A percentile compares a stretch with the other conserved stretches of the same genome.
Conservation (phyloP, 2,113 vertebrate genomes). For the Sylvilagus bachmani region DNA sequence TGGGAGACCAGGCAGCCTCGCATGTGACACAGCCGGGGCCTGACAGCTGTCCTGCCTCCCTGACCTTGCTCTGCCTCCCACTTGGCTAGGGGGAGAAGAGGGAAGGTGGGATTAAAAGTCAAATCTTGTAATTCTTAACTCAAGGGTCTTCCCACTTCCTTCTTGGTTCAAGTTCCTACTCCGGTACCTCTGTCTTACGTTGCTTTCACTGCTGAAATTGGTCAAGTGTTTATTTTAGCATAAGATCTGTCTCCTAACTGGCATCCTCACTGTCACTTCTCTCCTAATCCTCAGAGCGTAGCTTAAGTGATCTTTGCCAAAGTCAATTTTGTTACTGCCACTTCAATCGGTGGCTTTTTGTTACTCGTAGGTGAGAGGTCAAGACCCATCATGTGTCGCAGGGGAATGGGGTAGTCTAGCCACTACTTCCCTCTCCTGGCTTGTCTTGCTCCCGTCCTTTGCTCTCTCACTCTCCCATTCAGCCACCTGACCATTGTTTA, state of each 20-base stretch:
- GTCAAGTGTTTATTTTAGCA: background rate
- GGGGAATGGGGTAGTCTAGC: background rate
- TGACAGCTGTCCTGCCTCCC: background rate
- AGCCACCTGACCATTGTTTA: background rate
- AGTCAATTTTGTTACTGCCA: background rate
- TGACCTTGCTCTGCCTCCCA: no score
- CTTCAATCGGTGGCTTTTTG: background rate
- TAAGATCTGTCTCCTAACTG: background rate
- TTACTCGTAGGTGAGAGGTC: background rate
- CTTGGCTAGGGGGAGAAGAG: no score
- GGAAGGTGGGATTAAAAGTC: background rate
- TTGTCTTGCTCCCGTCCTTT: background rate
- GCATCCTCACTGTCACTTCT: background rate
- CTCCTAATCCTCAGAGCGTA: background rate
- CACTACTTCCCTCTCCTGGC: rapidly evolving
- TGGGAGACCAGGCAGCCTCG: no score
- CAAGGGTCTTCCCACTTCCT: background rate
- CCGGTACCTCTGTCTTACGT: background rate
- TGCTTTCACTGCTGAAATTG: background rate
- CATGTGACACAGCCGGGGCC: background rate
- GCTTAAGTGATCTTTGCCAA: background rate
- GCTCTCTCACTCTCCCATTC: background rate
- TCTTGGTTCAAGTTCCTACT: background rate
- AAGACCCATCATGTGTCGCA: background rate
- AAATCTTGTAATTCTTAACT: no score